phyloP scores from a whole-genome alignment of 2,113 vertebrate species.

The Turnix velox region DNA sequence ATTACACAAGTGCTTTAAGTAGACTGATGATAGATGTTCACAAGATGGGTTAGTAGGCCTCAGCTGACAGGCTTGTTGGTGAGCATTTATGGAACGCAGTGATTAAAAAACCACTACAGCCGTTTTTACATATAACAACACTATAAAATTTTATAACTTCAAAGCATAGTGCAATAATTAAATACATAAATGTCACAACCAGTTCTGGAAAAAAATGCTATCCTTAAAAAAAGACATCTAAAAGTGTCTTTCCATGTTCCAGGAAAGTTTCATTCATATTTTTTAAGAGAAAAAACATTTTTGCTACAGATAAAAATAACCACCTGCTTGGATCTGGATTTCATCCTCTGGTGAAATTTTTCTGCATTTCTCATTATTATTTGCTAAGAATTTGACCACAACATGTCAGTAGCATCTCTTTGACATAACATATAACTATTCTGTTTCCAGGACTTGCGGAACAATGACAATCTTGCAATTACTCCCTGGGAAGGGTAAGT shows the following conservation, averaged over 20 bases:
- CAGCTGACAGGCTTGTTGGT: neutral
- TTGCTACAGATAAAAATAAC: neutral
- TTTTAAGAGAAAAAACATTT: neutral
- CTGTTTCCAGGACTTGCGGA: neutral
- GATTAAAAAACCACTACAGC: neutral
- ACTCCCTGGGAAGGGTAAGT: neutral
- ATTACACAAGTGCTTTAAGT: neutral
- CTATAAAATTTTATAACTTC: neutral
- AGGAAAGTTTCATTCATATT: neutral
- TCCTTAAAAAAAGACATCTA: neutral
- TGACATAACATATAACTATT: neutral
- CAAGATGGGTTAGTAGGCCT: neutral
- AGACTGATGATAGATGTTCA: neutral
- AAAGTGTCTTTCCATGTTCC: neutral
- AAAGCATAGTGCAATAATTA: neutral
- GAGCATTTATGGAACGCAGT: neutral
- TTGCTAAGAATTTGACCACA: neutral
- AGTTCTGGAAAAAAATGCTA: neutral
- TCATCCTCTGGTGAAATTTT: neutral
- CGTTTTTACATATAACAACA: neutral
- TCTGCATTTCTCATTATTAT: neutral
- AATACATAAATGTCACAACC: neutral
- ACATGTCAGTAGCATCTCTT: neutral
- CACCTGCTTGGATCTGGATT: neutral
- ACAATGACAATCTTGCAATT: neutral